Evolutionary conservation across 1,140 invertebrate genomes (phyloP).

Genomic region (Dufourea novaeangliae): DNA sequence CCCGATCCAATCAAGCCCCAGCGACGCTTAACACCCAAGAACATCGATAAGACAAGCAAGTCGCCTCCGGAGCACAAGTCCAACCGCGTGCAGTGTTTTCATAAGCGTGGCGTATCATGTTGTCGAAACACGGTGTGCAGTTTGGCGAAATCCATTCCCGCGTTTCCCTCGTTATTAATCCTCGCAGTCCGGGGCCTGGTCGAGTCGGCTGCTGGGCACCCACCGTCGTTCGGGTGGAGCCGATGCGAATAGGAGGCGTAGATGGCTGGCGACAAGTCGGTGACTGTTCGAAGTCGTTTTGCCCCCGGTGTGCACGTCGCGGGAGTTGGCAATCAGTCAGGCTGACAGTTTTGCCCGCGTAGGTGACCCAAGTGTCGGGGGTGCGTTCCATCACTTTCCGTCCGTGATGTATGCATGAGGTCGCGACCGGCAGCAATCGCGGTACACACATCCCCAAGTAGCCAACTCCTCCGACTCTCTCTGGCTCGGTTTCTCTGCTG

Average conservation of each 20-base stretch:
- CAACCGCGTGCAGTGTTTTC: not conserved
- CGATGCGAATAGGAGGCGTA: not conserved
- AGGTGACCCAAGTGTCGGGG: conserved; percentile 70
- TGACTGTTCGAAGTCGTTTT: conserved; percentile 46
- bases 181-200: conserved; percentile 25
- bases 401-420: conserved; percentile 78
- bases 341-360: conserved; percentile 61
- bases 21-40: not conserved
- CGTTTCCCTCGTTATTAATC: conserved; percentile 57
- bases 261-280: conserved; percentile 28
- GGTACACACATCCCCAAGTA: conserved; percentile 59
- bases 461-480: conserved; percentile 43
- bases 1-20: not conserved
- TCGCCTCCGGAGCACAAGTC: not conserved
- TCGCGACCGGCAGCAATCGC: conserved; percentile 76
- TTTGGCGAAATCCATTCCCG: conserved; percentile 1
- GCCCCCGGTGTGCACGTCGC: conserved; percentile 52
- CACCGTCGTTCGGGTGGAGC: conserved; percentile 43
- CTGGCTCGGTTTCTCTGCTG: no score
- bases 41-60: not conserved
- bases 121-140: not conserved
- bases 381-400: conserved; percentile 74
- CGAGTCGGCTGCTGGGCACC: conserved; percentile 44
- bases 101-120: not conserved
- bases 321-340: conserved; percentile 79